Percentiles rank a stretch among this genome's conserved stretches.
Evolutionary conservation across 2,797 vertebrate genomes (phyloP).

Genomic region (Periparus ater): DNA sequence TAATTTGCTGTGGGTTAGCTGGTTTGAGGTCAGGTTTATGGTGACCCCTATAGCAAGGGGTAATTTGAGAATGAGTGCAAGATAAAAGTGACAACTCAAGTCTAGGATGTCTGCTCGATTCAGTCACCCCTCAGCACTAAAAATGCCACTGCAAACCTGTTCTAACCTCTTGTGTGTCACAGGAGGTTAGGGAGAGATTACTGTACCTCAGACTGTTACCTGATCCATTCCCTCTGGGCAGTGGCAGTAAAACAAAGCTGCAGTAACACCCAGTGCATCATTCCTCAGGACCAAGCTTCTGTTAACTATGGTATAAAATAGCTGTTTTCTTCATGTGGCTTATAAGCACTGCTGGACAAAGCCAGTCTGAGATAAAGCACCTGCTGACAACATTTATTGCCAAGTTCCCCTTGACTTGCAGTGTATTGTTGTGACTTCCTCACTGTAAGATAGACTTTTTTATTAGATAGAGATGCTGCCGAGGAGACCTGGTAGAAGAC

Average conservation of each 20-base stretch:
- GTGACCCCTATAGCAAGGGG: not conserved
- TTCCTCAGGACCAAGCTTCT: not conserved
- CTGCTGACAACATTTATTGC: not conserved
- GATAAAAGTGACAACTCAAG: not conserved
- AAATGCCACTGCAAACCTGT: not conserved
- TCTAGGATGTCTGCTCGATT: not conserved
- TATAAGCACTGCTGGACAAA: not conserved
- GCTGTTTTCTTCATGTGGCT: not conserved
- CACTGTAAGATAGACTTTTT: not conserved
- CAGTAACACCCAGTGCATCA: not conserved
- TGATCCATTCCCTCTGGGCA: not conserved
- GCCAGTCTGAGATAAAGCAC: not conserved
- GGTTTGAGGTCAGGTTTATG: not conserved
- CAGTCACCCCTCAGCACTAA: not conserved
- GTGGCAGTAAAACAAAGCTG: not conserved
- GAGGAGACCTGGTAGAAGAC: not conserved
- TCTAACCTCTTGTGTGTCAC: not conserved
- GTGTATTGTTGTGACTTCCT: not conserved
- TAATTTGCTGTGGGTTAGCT: not conserved
- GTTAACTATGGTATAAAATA: not conserved
- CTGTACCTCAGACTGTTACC: not conserved
- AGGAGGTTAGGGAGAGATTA: not conserved
- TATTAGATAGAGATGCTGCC: not conserved
- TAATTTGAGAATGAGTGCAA: not conserved
- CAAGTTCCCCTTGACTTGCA: not conserved